Evolutionary conservation across 2,797 vertebrate genomes (phyloP), one percentile per base, ranked within the genome.

Genomic region (Sciaenops ocellatus): DNA sequence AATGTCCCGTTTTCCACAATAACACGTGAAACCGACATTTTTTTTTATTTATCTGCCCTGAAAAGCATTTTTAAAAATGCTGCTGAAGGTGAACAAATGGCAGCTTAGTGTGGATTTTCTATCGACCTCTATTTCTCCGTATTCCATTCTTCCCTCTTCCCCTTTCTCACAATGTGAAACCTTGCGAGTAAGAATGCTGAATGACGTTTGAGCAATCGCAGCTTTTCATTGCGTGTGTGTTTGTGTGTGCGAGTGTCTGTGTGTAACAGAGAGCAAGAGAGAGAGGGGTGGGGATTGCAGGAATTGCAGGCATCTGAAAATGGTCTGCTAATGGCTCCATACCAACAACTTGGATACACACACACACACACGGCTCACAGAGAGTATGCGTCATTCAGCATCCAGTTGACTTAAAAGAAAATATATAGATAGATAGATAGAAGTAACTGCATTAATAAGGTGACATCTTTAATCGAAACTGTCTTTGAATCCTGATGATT

Each of bases 271-370:
- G 34, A 17, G 24, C 0, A 22, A 2, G 17, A 10, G 9, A 47
- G 7, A 16, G 18, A 41, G 30, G 13, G 20, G 47, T 7, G 6
- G 34, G 6, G 30, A n/a, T n/a, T n/a, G n/a, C n/a, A n/a, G n/a
- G 75, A 76, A 69, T 82, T 76, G 50, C 7, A 71, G 9, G 28
- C 47, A 68, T 74, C 69, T 66, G 28, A 80, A 78, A 84, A 69
- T 62, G 57, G n/a, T 62, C 56, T 64, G 24, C 38, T 73, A 34
- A 16, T 59, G 38, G 51, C 20, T 73, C 34, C n/a, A 15, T 69
- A 16, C 55, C 38, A 59, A 30, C 11, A 1, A 54, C 13, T 13
- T 70, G 18, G 22, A 62, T 1, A 17, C n/a, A 24, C 54, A 26
- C 57, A 42, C 24, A 22, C 50, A 63, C 15, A 52, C 20, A 55